Evolutionary conservation across 2,113 vertebrate genomes (phyloP).

Genomic region (Odocoileus virginianus): DNA sequence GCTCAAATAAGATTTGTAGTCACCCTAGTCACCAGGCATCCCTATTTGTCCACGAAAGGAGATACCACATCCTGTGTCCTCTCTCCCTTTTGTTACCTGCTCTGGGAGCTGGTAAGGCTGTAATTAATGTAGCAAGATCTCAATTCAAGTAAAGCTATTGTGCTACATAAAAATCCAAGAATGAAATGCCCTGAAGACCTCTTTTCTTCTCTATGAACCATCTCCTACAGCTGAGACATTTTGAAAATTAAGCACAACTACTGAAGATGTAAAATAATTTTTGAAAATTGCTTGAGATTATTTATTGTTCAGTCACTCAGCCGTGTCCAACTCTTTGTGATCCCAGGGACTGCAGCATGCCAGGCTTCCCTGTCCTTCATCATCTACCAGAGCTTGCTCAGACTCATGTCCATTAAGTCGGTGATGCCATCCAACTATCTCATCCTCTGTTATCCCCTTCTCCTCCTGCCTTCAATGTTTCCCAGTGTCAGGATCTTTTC

Average conservation of each 20-base stretch:
- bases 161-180: background rate
- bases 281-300: background rate
- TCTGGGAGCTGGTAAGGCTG: background rate
- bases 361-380: background rate
- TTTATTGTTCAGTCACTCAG: background rate
- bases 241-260: background rate
- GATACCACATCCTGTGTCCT: background rate
- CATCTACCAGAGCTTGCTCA: background rate
- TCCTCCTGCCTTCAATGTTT: background rate
- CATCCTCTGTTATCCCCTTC: background rate
- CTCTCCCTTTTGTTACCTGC: background rate
- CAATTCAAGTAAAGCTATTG: background rate
- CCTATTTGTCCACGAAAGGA: background rate
- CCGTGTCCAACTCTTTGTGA: background rate
- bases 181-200: background rate
- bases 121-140: background rate
- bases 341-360: fast-evolving
- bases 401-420: background rate
- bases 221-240: background rate
- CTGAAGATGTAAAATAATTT: background rate
- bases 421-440: background rate
- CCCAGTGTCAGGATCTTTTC: background rate
- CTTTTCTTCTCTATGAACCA: background rate
- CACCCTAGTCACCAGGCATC: background rate
- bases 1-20: background rate